These are phyloP conservation scores for Euborellia annulipes DNA, from an alignment of 1,140 invertebrate genomes.

Conservation along the genomic window DNA sequence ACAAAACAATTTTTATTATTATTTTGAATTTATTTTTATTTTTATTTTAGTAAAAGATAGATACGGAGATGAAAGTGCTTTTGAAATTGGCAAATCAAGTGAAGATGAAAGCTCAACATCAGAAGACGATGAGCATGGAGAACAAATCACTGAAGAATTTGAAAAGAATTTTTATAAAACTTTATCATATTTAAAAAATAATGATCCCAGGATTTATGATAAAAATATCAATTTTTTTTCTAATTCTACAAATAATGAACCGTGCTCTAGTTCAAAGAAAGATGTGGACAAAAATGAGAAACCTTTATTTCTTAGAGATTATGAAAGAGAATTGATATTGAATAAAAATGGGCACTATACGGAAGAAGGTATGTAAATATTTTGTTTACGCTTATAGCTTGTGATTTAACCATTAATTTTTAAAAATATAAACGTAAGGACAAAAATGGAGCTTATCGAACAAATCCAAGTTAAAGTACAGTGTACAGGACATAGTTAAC, in stretches of 20 bases:
- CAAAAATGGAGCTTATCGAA: no score
- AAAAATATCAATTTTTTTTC: slow-evolving; percentile 57
- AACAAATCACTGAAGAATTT: slow-evolving; percentile 38
- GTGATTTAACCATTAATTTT: no score
- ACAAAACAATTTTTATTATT: not conserved
- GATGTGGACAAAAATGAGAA: slow-evolving; percentile 33
- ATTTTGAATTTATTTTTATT: no score
- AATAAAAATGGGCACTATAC: slow-evolving; percentile 46
- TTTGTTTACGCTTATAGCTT: no score
- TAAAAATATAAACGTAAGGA: no score
- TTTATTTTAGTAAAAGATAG: slow-evolving; percentile 50
- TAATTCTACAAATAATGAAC: slow-evolving; percentile 21
- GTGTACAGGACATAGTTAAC: no score
- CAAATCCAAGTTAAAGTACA: no score
- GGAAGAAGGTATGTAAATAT: slow-evolving; percentile 29
- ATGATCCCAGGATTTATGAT: slow-evolving; percentile 79
- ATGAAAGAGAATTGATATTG: slow-evolving; percentile 58
- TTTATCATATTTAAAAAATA: slow-evolving; percentile 65
- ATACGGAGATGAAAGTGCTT: slow-evolving; percentile 40
- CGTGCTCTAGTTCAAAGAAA: slow-evolving; percentile 16
- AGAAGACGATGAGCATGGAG: slow-evolving; percentile 42
- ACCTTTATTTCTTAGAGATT: slow-evolving; percentile 57
- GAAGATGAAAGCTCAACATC: slow-evolving; percentile 28
- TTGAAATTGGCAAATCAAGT: slow-evolving; percentile 22
- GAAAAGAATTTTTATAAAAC: slow-evolving; percentile 80